Base-by-base conservation (phyloP, 2,797 vertebrate species). In the Botia almorhae region DNA sequence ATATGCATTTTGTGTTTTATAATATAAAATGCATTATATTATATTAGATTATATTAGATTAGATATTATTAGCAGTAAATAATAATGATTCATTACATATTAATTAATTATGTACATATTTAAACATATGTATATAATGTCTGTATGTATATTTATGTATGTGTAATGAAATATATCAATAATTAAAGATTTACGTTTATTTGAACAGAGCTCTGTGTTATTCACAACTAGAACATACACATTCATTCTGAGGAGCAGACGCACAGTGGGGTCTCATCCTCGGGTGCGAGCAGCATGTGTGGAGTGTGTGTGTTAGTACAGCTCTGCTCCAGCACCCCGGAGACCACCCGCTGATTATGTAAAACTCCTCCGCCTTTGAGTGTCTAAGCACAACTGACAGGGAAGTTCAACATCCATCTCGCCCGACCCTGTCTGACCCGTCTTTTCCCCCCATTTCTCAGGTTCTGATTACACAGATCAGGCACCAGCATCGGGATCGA, bases 181-280 rank as follows among this genome's bases (percentile, higher is more conserved):
- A 29, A 29, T 4, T 29, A 29, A 29, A 29, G 29, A 29, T n/a
- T n/a, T n/a, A n/a, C n/a, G n/a, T n/a, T n/a, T n/a, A n/a, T n/a
- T n/a, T n/a, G n/a, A n/a, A n/a, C n/a, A 69, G 78, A 68, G 80
- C 56, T 82, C 84, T 88, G 89, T 86, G 86, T 87, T 85, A 90
- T 89, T 90, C 79, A 80, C 55, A 83, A 61, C 76, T 76, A 76
- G 88, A 92, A 91, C 91, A 86, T 89, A 84, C 92, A 92, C 89
- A 93, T 92, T 91, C 91, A 92, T 92, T 90, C 87, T 87, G 85
- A 88, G 90, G 90, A 94, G 91, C 91, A 91, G 90, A 90, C 78
- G 90, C 90, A 89, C 89, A 88, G 89, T 90, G 88, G 82, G 87
- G 90, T 89, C 83, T 92, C 85, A 81, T 88, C 78, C 86, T 86